phyloP scores from a whole-genome alignment of 2,113 vertebrate genomes.

The Colossoma macropomum region DNA sequence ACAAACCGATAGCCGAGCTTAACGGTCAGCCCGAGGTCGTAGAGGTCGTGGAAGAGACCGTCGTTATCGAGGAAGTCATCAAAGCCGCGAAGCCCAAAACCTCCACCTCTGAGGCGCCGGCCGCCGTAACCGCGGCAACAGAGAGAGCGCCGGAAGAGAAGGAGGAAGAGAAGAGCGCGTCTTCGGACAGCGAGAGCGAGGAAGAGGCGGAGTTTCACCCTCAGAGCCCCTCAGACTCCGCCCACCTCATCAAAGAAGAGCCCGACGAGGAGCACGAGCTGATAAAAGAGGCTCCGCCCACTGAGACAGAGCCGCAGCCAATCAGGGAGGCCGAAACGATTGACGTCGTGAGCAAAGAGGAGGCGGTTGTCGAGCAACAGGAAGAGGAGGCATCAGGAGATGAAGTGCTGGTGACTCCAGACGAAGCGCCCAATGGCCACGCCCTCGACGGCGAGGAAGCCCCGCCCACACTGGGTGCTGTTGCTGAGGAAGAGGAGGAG shows the following conservation, averaged over 20 bases:
- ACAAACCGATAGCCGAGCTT: conserved; percentile 85
- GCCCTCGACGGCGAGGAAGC: conserved; percentile 44
- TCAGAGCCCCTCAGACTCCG: conserved; percentile 71
- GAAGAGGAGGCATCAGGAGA: conserved; percentile 61
- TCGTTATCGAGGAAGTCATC: conserved; percentile 87
- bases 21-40: conserved; percentile 85
- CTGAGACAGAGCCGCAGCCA: background rate
- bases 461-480: conserved; percentile 55
- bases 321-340: background rate
- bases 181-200: conserved; percentile 92
- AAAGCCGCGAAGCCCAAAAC: conserved; percentile 75
- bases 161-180: conserved; percentile 79
- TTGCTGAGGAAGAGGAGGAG: conserved; percentile 74
- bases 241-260: conserved; percentile 84
- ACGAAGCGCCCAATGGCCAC: conserved; percentile 68
- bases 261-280: conserved; percentile 74
- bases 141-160: conserved; percentile 57
- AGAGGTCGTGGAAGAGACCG: conserved; percentile 87
- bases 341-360: background rate
- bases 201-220: conserved; percentile 93
- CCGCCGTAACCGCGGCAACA: background rate
- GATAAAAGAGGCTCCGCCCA: background rate
- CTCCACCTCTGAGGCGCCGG: background rate
- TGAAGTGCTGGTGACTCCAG: conserved; percentile 65
- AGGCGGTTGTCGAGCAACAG: conserved; percentile 32